Conservation (phyloP, 1,140 invertebrate genomes). For the Dermatophagoides farinae region DNA sequence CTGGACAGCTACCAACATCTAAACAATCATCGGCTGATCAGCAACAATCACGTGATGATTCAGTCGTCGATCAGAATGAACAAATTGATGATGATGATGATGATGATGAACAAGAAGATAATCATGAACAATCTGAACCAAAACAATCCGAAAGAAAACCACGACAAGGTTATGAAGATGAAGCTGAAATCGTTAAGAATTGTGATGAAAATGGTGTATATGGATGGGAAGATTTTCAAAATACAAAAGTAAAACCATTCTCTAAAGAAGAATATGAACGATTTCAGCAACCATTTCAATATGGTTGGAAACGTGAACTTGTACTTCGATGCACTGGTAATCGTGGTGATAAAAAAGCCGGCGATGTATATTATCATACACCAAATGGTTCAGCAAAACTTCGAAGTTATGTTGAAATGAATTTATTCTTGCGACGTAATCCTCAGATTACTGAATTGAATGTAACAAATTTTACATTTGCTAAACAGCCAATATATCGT, state of each 20-base stretch:
- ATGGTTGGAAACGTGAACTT: conserved; percentile 15
- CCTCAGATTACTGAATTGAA: neutral
- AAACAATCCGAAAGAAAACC: neutral
- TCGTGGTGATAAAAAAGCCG: conserved; percentile 10
- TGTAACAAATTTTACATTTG: conserved; percentile 14
- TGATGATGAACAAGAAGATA: neutral
- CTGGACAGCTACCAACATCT: too few species aligned
- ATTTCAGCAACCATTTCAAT: conserved; percentile 11
- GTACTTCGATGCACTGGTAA: conserved; percentile 1
- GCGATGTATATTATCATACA: conserved; percentile 14
- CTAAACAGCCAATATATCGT: conserved; percentile 11
- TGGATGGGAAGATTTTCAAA: neutral
- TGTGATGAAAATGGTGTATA: neutral
- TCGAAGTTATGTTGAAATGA: conserved; percentile 13
- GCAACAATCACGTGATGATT: neutral
- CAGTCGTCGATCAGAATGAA: neutral
- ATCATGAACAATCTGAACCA: neutral
- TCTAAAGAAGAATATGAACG: neutral
- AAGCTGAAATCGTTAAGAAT: neutral
- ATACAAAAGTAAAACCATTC: conserved; percentile 1
- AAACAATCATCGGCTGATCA: neutral
- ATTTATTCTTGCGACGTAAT: neutral
- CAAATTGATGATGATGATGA: neutral
- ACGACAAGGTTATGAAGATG: neutral
- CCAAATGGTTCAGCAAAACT: conserved; percentile 11